These are phyloP conservation scores for Metopia argyrocephala DNA, from an alignment of 2,888 invertebrate species.

Conservation along the genomic window DNA sequence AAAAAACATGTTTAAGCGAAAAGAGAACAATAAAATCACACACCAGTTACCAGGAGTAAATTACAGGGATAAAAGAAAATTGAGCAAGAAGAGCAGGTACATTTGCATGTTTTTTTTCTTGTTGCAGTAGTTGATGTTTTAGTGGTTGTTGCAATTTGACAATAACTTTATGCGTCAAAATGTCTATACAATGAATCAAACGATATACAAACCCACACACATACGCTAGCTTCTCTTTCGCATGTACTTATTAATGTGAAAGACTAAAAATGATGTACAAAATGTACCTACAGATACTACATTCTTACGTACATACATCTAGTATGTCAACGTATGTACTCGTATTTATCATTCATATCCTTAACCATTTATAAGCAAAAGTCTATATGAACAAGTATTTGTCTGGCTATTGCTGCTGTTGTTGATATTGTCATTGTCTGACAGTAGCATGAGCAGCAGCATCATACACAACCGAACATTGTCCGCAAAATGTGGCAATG, in stretches of 20 bases:
- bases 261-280: neutral
- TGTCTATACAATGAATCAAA: conserved; percentile 12
- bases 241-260: neutral
- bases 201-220: neutral
- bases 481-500: conserved; percentile 63
- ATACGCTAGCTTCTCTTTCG: neutral
- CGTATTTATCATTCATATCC: conserved; percentile 56
- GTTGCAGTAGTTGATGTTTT: neutral
- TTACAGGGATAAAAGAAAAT: neutral
- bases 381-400: neutral
- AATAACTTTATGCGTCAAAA: conserved; percentile 63
- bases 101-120: neutral
- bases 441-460: conserved; percentile 54
- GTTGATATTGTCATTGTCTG: conserved; percentile 37
- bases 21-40: neutral
- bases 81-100: neutral
- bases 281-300: neutral
- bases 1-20: neutral
- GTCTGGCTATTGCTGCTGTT: neutral
- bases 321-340: too few relatives aligned
- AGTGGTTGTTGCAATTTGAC: conserved; percentile 50
- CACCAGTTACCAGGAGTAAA: neutral
- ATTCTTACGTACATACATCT: conserved; percentile 27
- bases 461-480: conserved; percentile 48
- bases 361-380: conserved; percentile 1